Percentiles rank a stretch among this genome's conserved stretches.
Conservation (phyloP, 30 jellyfish, hydroid and myxozoan species). For the Pelagia noctiluca region DNA sequence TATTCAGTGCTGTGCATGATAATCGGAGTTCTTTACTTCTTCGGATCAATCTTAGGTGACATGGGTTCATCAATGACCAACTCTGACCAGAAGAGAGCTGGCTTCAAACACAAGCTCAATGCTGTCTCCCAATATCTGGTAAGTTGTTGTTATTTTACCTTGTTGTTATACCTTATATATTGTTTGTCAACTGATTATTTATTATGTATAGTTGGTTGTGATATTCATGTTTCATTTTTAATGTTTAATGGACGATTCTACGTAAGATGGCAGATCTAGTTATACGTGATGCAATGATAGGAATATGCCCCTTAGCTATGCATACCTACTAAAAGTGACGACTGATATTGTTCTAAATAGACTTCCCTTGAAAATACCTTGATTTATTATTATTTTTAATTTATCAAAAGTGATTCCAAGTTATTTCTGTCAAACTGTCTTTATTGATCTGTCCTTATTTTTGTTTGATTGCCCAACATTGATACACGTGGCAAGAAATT, state of each 20-base stretch:
- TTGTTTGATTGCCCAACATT: too few species aligned
- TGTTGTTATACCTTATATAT: not conserved
- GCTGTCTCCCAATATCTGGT: conserved; percentile 67
- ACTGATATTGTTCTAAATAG: too few species aligned
- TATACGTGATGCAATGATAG: not conserved
- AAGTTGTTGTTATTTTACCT: not conserved
- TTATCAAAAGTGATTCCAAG: too few species aligned
- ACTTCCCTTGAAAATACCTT: too few species aligned
- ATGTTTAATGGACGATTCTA: not conserved
- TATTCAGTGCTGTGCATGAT: conserved; percentile 74
- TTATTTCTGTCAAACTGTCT: too few species aligned
- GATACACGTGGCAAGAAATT: too few species aligned
- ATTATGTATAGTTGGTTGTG: not conserved
- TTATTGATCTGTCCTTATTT: too few species aligned
- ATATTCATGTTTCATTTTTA: not conserved
- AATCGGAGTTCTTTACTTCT: conserved; percentile 75
- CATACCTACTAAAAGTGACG: too few species aligned
- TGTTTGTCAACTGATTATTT: not conserved
- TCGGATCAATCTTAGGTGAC: conserved; percentile 80
- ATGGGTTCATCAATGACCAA: conserved; percentile 81
- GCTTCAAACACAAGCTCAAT: conserved; percentile 57
- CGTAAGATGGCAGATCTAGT: not conserved
- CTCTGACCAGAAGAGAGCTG: conserved; percentile 67
- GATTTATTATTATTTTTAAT: too few species aligned
- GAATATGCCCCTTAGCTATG: too few species aligned